phyloP scores from a whole-genome alignment of 2,113 vertebrate species.

The Tretioscincus oriximinensis region DNA sequence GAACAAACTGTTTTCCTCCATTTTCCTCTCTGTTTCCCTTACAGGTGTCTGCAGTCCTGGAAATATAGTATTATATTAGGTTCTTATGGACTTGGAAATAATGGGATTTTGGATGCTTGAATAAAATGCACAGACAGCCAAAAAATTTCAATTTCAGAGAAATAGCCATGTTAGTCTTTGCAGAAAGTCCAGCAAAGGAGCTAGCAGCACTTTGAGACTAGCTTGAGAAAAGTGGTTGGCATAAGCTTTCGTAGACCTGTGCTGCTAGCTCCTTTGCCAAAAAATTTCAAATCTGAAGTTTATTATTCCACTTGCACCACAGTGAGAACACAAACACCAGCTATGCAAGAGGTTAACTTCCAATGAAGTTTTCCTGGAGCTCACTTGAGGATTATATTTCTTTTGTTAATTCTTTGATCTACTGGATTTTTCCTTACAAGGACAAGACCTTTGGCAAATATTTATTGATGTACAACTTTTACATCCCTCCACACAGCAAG shows the following conservation, averaged over 20 bases:
- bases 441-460: constrained; percentile 4
- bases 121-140: constrained; percentile 37
- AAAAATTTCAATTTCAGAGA: constrained; percentile 44
- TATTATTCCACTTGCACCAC: constrained; percentile 18
- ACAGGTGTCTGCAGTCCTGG: constrained; percentile 19
- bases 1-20: constrained; percentile 18
- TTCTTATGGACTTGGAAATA: constrained; percentile 25
- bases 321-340: background rate
- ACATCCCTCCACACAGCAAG: too few relatives aligned
- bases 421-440: constrained; percentile 1
- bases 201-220: too few relatives aligned
- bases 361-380: fast-evolving
- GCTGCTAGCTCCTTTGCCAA: too few relatives aligned
- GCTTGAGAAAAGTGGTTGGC: too few relatives aligned
- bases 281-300: constrained; percentile 38
- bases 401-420: constrained; percentile 11
- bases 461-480: background rate
- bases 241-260: too few relatives aligned
- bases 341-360: background rate
- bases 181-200: too few relatives aligned
- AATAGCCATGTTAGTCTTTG: too few relatives aligned
- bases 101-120: constrained; percentile 34
- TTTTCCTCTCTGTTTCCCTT: constrained; percentile 3
- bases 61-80: constrained; percentile 22
- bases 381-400: fast-evolving